A percentile compares a stretch with the other conserved stretches of the same genome.
These are phyloP conservation scores for Trichomalopsis sarcophagae DNA, from an alignment of 1,140 invertebrate genomes.

Conservation along the genomic window DNA sequence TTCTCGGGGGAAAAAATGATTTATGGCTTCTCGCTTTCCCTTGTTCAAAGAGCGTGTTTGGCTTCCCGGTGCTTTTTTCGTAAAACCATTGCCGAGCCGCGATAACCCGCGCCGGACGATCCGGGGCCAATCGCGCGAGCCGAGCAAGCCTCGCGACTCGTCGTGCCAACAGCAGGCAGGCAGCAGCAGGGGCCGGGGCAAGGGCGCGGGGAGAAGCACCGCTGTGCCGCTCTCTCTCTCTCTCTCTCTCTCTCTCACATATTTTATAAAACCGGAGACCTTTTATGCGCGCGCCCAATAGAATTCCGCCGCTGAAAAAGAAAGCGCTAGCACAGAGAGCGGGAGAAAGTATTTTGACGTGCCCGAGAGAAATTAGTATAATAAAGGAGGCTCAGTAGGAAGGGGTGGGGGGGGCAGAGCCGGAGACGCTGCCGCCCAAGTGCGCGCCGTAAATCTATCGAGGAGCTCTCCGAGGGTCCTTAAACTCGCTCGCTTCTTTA, in stretches of 20 bases:
- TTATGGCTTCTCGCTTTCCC: conserved; percentile 49
- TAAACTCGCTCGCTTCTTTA: conserved; percentile 25
- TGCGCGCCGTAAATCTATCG: conserved; percentile 71
- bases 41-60: neutral
- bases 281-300: conserved; percentile 69
- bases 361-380: conserved; percentile 73
- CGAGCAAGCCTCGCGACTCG: no score
- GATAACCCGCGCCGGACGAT: no score
- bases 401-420: neutral
- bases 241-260: conserved; percentile 48
- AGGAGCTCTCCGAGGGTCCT: conserved; percentile 59
- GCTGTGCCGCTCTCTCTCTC: neutral
- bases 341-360: conserved; percentile 69
- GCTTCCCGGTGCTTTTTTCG: no score
- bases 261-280: conserved; percentile 64
- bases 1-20: neutral
- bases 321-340: conserved; percentile 52
- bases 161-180: neutral
- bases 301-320: conserved; percentile 58
- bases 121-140: no score
- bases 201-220: neutral
- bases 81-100: no score
- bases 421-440: conserved; percentile 62
- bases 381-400: conserved; percentile 64
- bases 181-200: neutral